Evolutionary conservation across 2,113 vertebrate genomes (phyloP).

Genomic region (Ailuropoda melanoleuca): DNA sequence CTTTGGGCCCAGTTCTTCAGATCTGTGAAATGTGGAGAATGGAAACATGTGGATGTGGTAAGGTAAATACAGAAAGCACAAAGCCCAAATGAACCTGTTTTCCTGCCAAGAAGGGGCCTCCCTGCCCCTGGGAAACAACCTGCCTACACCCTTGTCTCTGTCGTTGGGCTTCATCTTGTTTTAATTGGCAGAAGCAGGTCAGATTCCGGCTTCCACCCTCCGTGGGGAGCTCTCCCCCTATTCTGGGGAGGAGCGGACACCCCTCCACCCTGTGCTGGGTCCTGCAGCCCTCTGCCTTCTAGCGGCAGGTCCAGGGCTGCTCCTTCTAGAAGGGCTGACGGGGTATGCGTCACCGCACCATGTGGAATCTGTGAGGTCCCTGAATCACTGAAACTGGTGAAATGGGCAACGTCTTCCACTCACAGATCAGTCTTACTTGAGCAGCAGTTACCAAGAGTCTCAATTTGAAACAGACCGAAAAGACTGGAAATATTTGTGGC

Average conservation of each 20-base stretch:
- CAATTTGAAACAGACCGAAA: conserved; percentile 2
- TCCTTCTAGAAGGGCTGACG: neutral
- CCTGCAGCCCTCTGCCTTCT: neutral
- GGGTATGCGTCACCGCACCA: neutral
- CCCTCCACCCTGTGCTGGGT: neutral
- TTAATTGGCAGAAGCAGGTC: neutral
- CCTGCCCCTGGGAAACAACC: neutral
- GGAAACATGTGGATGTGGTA: neutral
- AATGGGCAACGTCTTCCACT: neutral
- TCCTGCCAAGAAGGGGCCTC: neutral
- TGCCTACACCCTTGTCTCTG: neutral
- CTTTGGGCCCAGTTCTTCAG: neutral
- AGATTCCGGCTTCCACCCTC: neutral
- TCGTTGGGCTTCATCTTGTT: neutral
- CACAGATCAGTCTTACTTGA: neutral
- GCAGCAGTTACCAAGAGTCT: neutral
- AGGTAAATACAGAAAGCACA: neutral
- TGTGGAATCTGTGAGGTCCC: neutral
- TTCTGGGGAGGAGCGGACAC: neutral
- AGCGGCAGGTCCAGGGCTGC: neutral
- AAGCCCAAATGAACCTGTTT: neutral
- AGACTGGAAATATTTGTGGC: neutral
- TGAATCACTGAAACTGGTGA: neutral
- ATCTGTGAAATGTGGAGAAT: neutral
- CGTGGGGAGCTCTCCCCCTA: neutral